Percentiles rank a stretch among this genome's conserved stretches.
These are phyloP conservation scores for Nycticebus coucang DNA, from an alignment of 2,113 vertebrate genomes.

Conservation along the genomic window DNA sequence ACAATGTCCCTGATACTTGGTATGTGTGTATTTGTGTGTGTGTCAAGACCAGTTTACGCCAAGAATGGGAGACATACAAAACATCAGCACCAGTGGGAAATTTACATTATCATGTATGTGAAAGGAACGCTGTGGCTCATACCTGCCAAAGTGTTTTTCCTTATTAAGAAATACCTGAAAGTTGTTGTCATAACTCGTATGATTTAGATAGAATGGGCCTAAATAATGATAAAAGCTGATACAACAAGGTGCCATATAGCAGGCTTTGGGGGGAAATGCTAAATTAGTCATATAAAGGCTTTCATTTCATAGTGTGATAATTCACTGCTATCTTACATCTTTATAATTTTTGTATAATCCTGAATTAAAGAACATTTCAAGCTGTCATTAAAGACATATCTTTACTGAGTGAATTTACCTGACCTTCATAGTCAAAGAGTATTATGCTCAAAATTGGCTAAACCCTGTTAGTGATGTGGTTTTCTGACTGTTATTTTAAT, in stretches of 20 bases:
- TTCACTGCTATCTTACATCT: not conserved
- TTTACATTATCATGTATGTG: not conserved
- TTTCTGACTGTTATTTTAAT: conserved; percentile 1
- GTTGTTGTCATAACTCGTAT: accelerated
- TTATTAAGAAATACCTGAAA: not conserved
- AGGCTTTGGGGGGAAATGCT: not conserved
- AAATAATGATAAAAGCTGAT: not conserved
- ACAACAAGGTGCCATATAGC: not conserved
- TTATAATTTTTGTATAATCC: not conserved
- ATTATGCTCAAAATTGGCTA: not conserved
- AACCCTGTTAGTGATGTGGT: not conserved
- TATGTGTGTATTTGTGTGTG: not conserved
- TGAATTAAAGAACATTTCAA: not conserved
- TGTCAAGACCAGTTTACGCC: not conserved
- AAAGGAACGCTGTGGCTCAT: not conserved
- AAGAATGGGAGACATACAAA: not conserved
- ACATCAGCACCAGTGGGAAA: not conserved
- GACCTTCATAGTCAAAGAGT: not conserved
- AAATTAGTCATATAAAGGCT: not conserved
- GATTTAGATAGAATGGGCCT: not conserved
- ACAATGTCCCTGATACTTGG: not conserved
- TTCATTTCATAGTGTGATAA: not conserved
- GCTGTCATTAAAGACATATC: not conserved
- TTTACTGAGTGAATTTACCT: not conserved
- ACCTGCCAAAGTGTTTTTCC: not conserved